A percentile compares a stretch with the other conserved stretches of the same genome.
phyloP scores from a whole-genome alignment of 2,797 vertebrate genomes.

The Microctenopoma steveboyesi region DNA sequence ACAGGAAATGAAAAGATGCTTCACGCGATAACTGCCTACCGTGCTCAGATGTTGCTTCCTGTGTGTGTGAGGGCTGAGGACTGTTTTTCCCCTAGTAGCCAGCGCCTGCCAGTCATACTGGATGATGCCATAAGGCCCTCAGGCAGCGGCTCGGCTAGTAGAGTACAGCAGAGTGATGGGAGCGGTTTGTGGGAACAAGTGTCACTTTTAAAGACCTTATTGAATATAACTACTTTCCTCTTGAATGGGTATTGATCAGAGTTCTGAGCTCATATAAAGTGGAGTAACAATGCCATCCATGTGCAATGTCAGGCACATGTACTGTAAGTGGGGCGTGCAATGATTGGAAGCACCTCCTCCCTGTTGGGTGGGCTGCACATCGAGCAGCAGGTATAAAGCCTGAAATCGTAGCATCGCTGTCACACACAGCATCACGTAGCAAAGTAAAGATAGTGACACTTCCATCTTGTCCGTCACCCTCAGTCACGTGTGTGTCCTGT shows the following conservation, averaged over 20 bases:
- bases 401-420: constrained; percentile 55
- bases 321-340: constrained; percentile 40
- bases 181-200: constrained; percentile 13
- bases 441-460: constrained; percentile 51
- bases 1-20: constrained; percentile 65
- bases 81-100: constrained; percentile 41
- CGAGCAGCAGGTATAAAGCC: constrained; percentile 45
- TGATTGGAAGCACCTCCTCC: constrained; percentile 30
- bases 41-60: constrained; percentile 29
- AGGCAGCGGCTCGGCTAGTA: constrained; percentile 25
- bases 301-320: constrained; percentile 38
- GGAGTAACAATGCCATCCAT: constrained; percentile 13
- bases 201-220: not conserved
- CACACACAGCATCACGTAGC: constrained; percentile 44
- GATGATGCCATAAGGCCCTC: constrained; percentile 21
- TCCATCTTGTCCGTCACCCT: constrained; percentile 15
- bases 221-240: not conserved
- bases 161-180: constrained; percentile 53
- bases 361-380: constrained; percentile 33
- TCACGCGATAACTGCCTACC: constrained; percentile 43
- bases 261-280: not conserved
- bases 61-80: constrained; percentile 64
- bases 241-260: not conserved
- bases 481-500: constrained; percentile 3
- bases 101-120: constrained; percentile 38